Conservation (phyloP, 2,797 vertebrate genomes). For the Siniperca undulata region DNA sequence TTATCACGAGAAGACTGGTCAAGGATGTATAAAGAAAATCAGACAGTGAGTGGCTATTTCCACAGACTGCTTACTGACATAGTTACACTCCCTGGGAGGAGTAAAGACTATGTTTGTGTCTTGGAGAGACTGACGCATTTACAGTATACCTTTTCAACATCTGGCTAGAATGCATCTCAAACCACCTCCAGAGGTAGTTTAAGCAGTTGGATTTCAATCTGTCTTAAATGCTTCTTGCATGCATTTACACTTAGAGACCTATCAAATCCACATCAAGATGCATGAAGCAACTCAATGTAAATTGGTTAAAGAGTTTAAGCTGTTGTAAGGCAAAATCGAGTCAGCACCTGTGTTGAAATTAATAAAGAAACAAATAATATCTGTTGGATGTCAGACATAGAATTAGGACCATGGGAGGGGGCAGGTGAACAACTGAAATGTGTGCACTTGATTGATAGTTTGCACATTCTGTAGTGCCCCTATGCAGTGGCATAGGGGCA, state of each 20-base stretch:
- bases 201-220: too few relatives aligned
- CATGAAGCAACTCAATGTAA: background rate
- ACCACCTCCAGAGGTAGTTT: too few relatives aligned
- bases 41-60: background rate
- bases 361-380: slow-evolving; percentile 27
- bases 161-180: too few relatives aligned
- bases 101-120: too few relatives aligned
- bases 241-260: background rate
- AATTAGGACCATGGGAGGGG: background rate
- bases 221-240: background rate
- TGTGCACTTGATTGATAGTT: slow-evolving; percentile 22
- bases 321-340: slow-evolving; percentile 6
- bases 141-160: too few relatives aligned
- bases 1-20: too few relatives aligned
- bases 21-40: background rate
- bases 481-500: background rate
- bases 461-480: slow-evolving; percentile 4
- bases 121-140: too few relatives aligned
- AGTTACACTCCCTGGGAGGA: background rate
- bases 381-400: slow-evolving; percentile 32
- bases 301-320: background rate
- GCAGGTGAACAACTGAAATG: slow-evolving; percentile 21
- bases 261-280: background rate
- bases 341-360: slow-evolving; percentile 20
- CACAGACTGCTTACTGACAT: background rate